Evolutionary conservation across 2,888 invertebrate species (phyloP).

Genomic region (Platerodrilus igneus): DNA sequence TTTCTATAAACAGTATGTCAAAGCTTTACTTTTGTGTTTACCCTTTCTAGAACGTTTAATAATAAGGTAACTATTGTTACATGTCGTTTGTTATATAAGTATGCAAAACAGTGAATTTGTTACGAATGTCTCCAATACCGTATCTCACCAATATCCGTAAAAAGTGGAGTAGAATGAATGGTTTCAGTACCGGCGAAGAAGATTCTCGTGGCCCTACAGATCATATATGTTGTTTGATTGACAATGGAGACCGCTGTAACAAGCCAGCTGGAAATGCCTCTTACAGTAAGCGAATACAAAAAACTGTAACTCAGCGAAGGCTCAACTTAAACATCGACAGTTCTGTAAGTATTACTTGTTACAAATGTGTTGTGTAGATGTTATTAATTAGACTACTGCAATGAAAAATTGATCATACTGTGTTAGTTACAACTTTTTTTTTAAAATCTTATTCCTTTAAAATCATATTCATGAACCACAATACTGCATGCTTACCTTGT

Average conservation of each 20-base stretch:
- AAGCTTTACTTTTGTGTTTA: no score
- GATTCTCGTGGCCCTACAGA: slow-evolving; percentile 84
- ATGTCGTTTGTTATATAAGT: no score
- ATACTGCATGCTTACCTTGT: no score
- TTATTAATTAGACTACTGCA: no score
- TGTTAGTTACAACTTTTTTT: background rate
- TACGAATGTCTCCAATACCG: slow-evolving; percentile 8
- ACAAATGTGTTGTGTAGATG: background rate
- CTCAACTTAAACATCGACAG: slow-evolving; percentile 84
- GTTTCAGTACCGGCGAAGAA: slow-evolving; percentile 87
- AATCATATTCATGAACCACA: no score
- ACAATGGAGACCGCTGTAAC: slow-evolving; percentile 81
- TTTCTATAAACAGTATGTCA: no score
- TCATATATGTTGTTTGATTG: slow-evolving; percentile 89
- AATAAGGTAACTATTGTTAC: no score
- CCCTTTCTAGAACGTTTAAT: no score
- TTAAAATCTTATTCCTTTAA: no score
- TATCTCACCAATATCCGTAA: slow-evolving; percentile 10
- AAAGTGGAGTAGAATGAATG: slow-evolving; percentile 60
- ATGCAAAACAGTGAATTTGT: no score
- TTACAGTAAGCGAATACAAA: slow-evolving; percentile 94
- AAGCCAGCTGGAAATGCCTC: slow-evolving; percentile 91
- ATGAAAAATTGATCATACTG: background rate
- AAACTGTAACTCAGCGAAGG: slow-evolving; percentile 86
- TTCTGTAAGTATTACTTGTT: slow-evolving; percentile 53